Evolutionary conservation across 2,113 vertebrate genomes (phyloP), one percentile per base, ranked within the genome.

Genomic region (Cynocephalus volans): DNA sequence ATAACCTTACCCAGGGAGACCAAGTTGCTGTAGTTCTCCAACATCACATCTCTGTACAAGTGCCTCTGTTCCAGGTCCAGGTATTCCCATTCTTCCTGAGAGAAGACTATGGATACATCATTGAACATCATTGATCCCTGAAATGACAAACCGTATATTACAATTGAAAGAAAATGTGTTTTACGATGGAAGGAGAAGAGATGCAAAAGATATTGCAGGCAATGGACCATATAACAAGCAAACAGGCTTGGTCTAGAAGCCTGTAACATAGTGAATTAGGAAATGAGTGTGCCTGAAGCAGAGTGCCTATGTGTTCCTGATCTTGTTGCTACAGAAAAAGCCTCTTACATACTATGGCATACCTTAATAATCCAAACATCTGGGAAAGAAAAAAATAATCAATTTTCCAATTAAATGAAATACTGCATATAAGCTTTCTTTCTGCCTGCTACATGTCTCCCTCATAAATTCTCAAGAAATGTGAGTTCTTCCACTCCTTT

Each of bases 1-100:
- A 88, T 36, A 70, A 92, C 26, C 90, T 97, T 96, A 97, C 97
- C 97, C 79, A 97, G 15, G 36, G 97, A 97, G 60, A 96, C 70
- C 54, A 97, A 87, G 83, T 97, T 97, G 82, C 90, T 88, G 6
- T 97, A 97, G 87, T 97, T 97, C 77, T 97, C 97, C 65, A 97
- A 69, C 97, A 97, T 97, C 50, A 97, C 97, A 80, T 97, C 95
- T 91, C 72, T 96, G 36, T 97, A 97, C 67, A 97, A 81, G 36
- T 95, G 77, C 26, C 41, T 97, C 77, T 97, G 96, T 64, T 93
- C 93, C 72, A 93, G 62, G 60, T 97, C 87, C 72, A 97, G 90
- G 65, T 52, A 97, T 31, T 95, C 95, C 97, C 97, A 97, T 23
- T 97, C 97, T 70, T 97, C 96, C 23, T 75, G 96, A 91, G 97